Evolutionary conservation across 1,140 invertebrate genomes (phyloP), one percentile per base, ranked within the genome.

Genomic region (Cydia pomonella): DNA sequence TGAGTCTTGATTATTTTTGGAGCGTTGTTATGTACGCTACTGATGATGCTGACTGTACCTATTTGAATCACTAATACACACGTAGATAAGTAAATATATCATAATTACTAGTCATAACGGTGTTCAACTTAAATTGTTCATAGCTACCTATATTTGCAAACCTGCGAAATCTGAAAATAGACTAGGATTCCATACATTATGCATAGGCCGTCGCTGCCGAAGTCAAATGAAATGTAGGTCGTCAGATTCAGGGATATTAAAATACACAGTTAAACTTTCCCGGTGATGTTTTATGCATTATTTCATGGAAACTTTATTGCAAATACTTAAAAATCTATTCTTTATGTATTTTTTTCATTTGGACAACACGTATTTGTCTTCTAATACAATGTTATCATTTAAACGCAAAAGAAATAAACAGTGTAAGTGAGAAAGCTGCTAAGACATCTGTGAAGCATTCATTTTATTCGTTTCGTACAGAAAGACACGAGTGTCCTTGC

Each of bases 401-500:
- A 53, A 53, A 50, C 27, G 13, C 3, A 18, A n/a, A 66, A 69
- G n/a, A 69, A 41, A 21, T 29, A 38, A 59, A 18, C 16, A 33
- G 64, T 69, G 64, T 69, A 29, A 69, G 64, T 69, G 64, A 69
- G 29, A 69, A 69, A 69, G 27, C 27, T 69, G 64, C 29, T 41
- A 21, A 69, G 64, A 69, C 64, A 69, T 38, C 29, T 33, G 64
- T 69, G 64, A 69, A 69, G 64, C 64, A 66, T 69, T 69, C 64
- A 69, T 69, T 69, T 33, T 29, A 72, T 72, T 72, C 38, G 38
- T 38, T 72, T 50, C 27, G n/a, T 27, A 33, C 64, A 38, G 64
- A 69, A n/a, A 69, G 33, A 69, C 64, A 69, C 64, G 64, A 69
- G 64, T 33, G 64, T 69, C 64, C 29, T 72, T 18, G 69, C 72